Percentiles rank a stretch among this genome's conserved stretches.
phyloP scores from a whole-genome alignment of 2,888 invertebrate genomes.

The Microctonus aethiopoides region DNA sequence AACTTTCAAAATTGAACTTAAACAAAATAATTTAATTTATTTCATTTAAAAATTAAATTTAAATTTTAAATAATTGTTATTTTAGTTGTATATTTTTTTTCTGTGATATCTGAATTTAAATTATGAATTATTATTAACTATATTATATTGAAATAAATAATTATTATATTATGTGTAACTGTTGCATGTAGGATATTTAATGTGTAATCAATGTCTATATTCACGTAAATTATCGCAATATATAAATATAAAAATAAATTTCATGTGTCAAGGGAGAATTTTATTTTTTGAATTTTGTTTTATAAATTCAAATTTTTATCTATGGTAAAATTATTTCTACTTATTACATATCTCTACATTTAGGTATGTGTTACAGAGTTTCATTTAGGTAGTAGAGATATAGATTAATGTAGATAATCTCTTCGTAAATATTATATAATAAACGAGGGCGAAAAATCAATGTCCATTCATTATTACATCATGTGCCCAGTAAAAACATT shows the following conservation, averaged over 20 bases:
- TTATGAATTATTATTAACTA: background rate
- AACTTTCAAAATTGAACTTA: too few relatives aligned
- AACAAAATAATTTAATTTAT: too few relatives aligned
- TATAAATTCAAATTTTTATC: too few relatives aligned
- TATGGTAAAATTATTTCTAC: background rate
- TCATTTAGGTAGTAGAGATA: too few relatives aligned
- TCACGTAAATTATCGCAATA: slow-evolving; percentile 3
- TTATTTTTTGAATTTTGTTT: too few relatives aligned
- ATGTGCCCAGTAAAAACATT: too few relatives aligned
- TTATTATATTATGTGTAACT: background rate
- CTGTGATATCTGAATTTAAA: background rate
- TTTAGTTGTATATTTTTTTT: background rate
- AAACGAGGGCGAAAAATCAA: too few relatives aligned
- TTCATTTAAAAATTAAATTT: background rate
- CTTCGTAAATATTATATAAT: too few relatives aligned
- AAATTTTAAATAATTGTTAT: background rate
- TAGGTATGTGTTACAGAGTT: too few relatives aligned
- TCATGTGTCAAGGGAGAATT: background rate
- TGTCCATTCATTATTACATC: too few relatives aligned
- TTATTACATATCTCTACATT: too few relatives aligned
- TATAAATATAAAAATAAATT: background rate
- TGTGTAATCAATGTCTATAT: background rate
- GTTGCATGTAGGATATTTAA: background rate
- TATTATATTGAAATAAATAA: background rate
- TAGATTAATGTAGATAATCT: too few relatives aligned